phyloP scores from a whole-genome alignment of 2,888 invertebrate genomes.

The Epinotia bilunana region DNA sequence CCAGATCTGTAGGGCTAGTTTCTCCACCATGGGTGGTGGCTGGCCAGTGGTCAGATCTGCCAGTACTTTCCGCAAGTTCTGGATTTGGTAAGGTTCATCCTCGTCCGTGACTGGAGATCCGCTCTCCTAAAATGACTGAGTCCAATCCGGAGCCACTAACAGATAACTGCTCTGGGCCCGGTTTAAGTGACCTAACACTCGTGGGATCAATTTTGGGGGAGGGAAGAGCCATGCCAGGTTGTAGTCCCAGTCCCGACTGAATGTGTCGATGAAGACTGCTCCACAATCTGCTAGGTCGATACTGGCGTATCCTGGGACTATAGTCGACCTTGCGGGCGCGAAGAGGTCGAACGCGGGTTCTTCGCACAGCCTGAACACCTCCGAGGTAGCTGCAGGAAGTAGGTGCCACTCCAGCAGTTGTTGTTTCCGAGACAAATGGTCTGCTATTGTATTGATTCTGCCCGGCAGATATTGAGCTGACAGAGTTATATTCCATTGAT shows the following conservation, averaged over 20 bases:
- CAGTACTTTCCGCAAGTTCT: slow-evolving; percentile 12
- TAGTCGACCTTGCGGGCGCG: slow-evolving; percentile 1
- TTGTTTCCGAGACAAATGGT: slow-evolving; percentile 19
- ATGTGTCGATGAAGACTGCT: slow-evolving; percentile 14
- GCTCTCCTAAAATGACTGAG: slow-evolving; percentile 13
- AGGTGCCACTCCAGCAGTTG: slow-evolving; percentile 17
- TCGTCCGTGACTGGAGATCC: neutral
- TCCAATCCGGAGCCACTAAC: slow-evolving; percentile 10
- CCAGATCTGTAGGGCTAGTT: slow-evolving; percentile 4
- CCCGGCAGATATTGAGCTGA: slow-evolving; percentile 6
- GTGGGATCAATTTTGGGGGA: slow-evolving; percentile 16
- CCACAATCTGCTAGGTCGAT: slow-evolving; percentile 5
- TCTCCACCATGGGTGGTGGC: neutral
- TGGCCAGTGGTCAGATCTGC: slow-evolving; percentile 10
- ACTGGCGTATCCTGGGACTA: slow-evolving; percentile 7
- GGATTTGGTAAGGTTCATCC: slow-evolving; percentile 4
- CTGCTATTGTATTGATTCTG: slow-evolving; percentile 18
- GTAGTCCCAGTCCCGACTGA: slow-evolving; percentile 14
- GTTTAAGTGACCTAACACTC: slow-evolving; percentile 12
- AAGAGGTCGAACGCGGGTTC: slow-evolving; percentile 8
- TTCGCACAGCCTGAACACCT: slow-evolving; percentile 10
- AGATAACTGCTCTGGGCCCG: slow-evolving; percentile 3
- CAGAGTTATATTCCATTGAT: slow-evolving; percentile 7
- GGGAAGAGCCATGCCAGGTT: slow-evolving; percentile 12
- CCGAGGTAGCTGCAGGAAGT: slow-evolving; percentile 7